Evolutionary conservation across 1,140 invertebrate genomes (phyloP).

Genomic region (Luehdorfia chinensis): DNA sequence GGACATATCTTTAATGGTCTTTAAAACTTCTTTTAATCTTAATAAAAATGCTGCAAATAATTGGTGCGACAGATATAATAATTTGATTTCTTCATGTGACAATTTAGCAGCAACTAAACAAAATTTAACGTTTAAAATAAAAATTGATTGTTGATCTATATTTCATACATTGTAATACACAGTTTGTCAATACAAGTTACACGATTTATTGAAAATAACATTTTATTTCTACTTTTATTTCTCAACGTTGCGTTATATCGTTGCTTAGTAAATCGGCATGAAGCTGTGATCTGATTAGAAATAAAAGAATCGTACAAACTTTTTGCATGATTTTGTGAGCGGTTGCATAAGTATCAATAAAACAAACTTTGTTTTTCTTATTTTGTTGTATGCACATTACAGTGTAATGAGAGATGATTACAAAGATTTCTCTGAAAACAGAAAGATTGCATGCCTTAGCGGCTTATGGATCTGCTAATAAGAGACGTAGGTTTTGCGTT

Average conservation of each 20-base stretch:
- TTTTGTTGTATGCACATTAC: too few relatives aligned
- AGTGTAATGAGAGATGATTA: too few relatives aligned
- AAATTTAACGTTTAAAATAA: neutral
- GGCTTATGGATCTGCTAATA: too few relatives aligned
- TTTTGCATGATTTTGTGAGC: neutral
- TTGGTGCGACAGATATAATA: neutral
- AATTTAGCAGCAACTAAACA: neutral
- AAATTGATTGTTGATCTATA: slow-evolving; percentile 3
- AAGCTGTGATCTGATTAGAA: neutral
- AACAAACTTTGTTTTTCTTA: too few relatives aligned
- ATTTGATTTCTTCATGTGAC: slow-evolving; percentile 3
- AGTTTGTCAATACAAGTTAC: slow-evolving; percentile 8
- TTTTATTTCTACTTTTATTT: neutral
- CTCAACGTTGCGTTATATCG: neutral
- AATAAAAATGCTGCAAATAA: too few relatives aligned
- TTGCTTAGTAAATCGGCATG: neutral
- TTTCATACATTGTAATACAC: neutral
- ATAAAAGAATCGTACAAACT: neutral
- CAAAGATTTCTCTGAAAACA: too few relatives aligned
- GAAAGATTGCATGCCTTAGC: too few relatives aligned
- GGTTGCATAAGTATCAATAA: too few relatives aligned
- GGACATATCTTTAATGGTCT: too few relatives aligned
- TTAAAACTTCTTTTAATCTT: too few relatives aligned
- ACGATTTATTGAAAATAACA: neutral
- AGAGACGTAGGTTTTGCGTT: too few relatives aligned